These are phyloP conservation scores for Cepaea nemoralis DNA, from an alignment of 1,140 invertebrate species.

Conservation along the genomic window DNA sequence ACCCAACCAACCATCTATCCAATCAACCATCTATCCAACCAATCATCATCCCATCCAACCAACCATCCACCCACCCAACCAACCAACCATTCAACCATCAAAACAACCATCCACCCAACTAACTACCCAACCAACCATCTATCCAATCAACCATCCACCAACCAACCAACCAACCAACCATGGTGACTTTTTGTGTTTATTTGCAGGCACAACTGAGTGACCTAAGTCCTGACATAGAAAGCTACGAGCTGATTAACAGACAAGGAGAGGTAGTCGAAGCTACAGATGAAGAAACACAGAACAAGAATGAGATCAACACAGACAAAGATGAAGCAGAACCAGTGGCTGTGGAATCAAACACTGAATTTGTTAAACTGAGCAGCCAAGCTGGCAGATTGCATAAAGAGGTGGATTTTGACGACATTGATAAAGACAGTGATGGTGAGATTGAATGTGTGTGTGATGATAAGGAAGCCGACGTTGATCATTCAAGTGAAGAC, in stretches of 20 bases:
- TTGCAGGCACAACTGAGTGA: background rate
- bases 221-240: slow-evolving; percentile 14
- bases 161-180: no score
- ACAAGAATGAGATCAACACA: background rate
- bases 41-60: no score
- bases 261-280: background rate
- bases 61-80: no score
- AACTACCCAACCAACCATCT: no score
- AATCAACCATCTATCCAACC: no score
- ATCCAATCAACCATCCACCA: no score
- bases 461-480: background rate
- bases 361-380: background rate
- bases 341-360: background rate
- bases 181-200: no score
- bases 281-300: background rate
- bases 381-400: background rate
- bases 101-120: no score
- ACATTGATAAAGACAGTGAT: slow-evolving; percentile 4
- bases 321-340: background rate
- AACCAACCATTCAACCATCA: no score
- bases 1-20: no score
- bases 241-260: background rate
- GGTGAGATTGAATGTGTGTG: background rate
- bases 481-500: background rate
- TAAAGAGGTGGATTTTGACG: background rate